These are phyloP conservation scores for Muntiacus reevesi DNA, from an alignment of 2,113 vertebrate genomes.

Conservation along the genomic window DNA sequence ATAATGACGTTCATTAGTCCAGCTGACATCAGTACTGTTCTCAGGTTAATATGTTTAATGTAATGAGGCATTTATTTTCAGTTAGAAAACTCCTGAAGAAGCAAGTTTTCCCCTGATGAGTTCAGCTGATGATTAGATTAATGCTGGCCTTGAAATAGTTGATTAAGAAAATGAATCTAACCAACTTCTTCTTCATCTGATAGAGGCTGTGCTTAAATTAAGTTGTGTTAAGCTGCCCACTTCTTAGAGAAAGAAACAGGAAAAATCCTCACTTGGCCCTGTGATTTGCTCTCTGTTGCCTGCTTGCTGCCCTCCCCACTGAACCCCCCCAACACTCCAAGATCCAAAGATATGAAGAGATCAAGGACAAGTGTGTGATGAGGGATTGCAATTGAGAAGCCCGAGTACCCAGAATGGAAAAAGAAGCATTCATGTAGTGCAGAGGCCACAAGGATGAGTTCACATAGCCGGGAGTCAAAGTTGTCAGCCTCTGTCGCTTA, in stretches of 20 bases:
- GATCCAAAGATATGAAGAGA: not conserved
- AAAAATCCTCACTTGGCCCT: not conserved
- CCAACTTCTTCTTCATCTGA: constrained; percentile 44
- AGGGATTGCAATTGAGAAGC: fast-evolving
- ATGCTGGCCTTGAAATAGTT: constrained; percentile 65
- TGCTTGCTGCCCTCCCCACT: not conserved
- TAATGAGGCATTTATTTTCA: constrained; percentile 78
- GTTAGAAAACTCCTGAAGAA: constrained; percentile 70
- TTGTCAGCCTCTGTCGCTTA: not conserved
- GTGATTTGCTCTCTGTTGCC: not conserved
- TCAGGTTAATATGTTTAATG: constrained; percentile 73
- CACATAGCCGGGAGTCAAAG: fast-evolving
- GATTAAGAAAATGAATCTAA: constrained; percentile 72
- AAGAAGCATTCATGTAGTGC: not conserved
- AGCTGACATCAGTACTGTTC: constrained; percentile 63
- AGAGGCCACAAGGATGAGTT: not conserved
- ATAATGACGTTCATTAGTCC: constrained; percentile 65
- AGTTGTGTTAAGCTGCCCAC: constrained; percentile 31
- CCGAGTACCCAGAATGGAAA: not conserved
- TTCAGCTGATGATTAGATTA: constrained; percentile 71
- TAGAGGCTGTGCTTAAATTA: constrained; percentile 55
- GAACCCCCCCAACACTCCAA: too few relatives aligned
- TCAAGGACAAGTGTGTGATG: not conserved
- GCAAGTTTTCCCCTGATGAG: constrained; percentile 71
- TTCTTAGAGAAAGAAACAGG: constrained; percentile 41